phyloP scores from a whole-genome alignment of 2,888 invertebrate genomes.

The Lysandra bellargus region DNA sequence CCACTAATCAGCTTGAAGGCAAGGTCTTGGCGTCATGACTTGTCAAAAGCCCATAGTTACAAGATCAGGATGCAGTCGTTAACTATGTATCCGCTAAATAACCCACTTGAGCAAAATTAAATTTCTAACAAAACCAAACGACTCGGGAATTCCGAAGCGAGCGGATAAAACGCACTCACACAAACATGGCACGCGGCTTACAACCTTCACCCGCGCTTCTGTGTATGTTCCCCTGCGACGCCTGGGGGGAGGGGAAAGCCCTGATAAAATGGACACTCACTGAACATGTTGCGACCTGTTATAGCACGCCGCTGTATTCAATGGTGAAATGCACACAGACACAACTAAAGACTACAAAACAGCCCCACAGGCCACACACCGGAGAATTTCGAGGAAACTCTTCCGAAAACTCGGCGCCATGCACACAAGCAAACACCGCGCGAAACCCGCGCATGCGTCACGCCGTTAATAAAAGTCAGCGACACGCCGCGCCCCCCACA shows the following conservation, averaged over 20 bases:
- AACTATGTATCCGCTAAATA: conserved; percentile 41
- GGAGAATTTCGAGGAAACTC: conserved; percentile 65
- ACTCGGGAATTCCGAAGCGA: conserved; percentile 51
- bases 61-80: conserved; percentile 7
- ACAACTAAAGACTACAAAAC: conserved; percentile 32
- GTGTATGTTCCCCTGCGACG: conserved; percentile 45
- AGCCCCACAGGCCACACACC: conserved; percentile 38
- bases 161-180: conserved; percentile 47
- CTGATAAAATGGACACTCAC: conserved; percentile 41
- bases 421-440: conserved; percentile 54
- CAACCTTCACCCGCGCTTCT: conserved; percentile 23
- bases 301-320: conserved; percentile 38
- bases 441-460: conserved; percentile 49
- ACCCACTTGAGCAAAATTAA: conserved; percentile 40
- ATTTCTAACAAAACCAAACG: conserved; percentile 50
- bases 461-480: conserved; percentile 49
- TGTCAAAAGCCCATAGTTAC: conserved; percentile 10
- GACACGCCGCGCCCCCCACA: conserved; percentile 50
- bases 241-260: conserved; percentile 49
- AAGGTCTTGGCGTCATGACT: neutral
- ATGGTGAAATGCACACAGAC: conserved; percentile 50
- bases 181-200: conserved; percentile 36
- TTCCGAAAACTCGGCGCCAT: conserved; percentile 50
- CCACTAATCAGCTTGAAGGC: neutral
- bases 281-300: conserved; percentile 55